These are phyloP conservation scores for Choristoneura fumiferana DNA, from an alignment of 1,140 invertebrate species.

Conservation along the genomic window DNA sequence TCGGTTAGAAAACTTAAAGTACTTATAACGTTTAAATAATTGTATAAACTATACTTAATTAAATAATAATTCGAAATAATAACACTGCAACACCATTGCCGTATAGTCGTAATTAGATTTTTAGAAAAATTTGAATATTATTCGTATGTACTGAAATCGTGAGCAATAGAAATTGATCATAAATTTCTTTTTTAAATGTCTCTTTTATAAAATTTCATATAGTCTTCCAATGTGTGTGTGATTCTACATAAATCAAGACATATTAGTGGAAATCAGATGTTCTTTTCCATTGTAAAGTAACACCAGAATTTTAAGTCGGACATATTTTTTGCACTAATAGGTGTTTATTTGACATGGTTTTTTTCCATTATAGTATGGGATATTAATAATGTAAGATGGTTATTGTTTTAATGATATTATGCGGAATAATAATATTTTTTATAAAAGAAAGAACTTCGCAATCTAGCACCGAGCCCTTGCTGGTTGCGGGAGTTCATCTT, in stretches of 20 bases:
- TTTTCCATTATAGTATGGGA: conserved; percentile 7
- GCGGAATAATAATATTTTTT: conserved; percentile 47
- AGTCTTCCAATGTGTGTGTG: conserved; percentile 74
- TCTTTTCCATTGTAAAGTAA: conserved; percentile 8
- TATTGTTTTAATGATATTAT: conserved; percentile 33
- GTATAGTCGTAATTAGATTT: conserved; percentile 34
- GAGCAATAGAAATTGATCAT: conserved; percentile 50
- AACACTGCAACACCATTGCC: conserved; percentile 48
- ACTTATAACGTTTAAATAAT: conserved; percentile 30
- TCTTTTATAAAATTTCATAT: conserved; percentile 54
- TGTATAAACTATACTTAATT: conserved; percentile 33
- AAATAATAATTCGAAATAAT: conserved; percentile 31
- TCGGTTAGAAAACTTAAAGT: conserved; percentile 34
- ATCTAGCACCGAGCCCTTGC: conserved; percentile 63
- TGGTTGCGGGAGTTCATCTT: conserved; percentile 48
- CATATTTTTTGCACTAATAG: conserved; percentile 20
- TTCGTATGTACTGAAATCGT: conserved; percentile 43
- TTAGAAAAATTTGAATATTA: conserved; percentile 37
- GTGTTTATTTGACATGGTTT: conserved; percentile 13
- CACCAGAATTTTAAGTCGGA: conserved; percentile 22
- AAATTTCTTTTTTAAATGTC: conserved; percentile 36
- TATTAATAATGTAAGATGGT: conserved; percentile 13
- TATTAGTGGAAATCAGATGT: conserved; percentile 3
- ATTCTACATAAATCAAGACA: conserved; percentile 34
- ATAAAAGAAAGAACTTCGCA: conserved; percentile 44